Percentiles rank a stretch among this genome's conserved stretches.
Evolutionary conservation across 2,888 invertebrate genomes (phyloP).

Genomic region (Fragum whitleyi): DNA sequence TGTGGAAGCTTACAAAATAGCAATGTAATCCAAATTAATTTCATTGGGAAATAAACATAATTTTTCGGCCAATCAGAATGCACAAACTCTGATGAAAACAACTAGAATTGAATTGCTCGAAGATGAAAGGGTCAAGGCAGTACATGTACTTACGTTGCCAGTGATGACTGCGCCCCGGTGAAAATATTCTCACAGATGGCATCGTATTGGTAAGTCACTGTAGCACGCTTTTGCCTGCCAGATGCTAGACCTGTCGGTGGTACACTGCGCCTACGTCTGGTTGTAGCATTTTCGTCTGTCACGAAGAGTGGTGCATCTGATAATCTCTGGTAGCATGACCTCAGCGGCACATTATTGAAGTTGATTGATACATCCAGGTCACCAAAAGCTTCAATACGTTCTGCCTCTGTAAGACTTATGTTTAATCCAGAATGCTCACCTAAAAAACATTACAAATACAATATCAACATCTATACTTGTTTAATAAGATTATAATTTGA

Average conservation of each 20-base stretch:
- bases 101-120: too few species aligned
- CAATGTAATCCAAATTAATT: too few species aligned
- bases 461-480: too few species aligned
- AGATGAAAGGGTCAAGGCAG: too few species aligned
- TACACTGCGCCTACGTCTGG: conserved; percentile 29
- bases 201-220: conserved; percentile 34
- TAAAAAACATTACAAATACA: too few species aligned
- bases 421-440: neutral
- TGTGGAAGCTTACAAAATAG: too few species aligned
- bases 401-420: neutral
- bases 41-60: too few species aligned
- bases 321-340: conserved; percentile 40
- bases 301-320: conserved; percentile 53
- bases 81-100: too few species aligned
- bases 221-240: neutral
- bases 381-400: neutral
- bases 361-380: conserved; percentile 26
- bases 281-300: neutral
- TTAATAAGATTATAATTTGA: too few species aligned
- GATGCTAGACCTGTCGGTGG: neutral
- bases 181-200: conserved; percentile 45
- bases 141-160: conserved; percentile 48
- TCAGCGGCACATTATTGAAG: conserved; percentile 41
- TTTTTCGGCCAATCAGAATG: too few species aligned
- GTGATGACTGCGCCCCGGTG: conserved; percentile 19